These are phyloP conservation scores for Grallaria varia DNA, from an alignment of 2,113 vertebrate species.

Conservation along the genomic window DNA sequence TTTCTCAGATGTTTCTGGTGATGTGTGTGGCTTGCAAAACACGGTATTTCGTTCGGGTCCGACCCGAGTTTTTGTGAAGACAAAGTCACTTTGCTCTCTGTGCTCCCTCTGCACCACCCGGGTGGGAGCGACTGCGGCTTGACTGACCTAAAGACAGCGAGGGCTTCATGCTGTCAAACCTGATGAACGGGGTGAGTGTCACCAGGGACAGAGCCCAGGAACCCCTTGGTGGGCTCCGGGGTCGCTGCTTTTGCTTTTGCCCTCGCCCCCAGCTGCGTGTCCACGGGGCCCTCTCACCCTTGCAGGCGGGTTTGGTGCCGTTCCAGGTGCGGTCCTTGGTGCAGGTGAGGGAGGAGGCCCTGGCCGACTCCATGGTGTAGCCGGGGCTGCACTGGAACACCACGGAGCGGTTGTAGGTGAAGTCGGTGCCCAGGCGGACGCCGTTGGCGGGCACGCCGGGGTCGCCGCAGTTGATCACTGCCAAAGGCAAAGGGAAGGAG, in stretches of 20 bases:
- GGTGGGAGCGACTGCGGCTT: neutral
- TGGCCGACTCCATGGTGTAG: conserved; percentile 89
- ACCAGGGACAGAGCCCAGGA: fast-evolving
- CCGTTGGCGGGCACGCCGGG: conserved; percentile 93
- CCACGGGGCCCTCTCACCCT: conserved; percentile 68
- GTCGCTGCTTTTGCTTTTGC: neutral
- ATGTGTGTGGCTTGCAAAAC: neutral
- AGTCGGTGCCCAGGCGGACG: conserved; percentile 86
- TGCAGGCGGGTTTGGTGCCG: conserved; percentile 89
- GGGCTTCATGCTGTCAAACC: neutral
- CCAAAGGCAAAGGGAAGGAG: neutral
- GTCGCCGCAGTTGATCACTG: conserved; percentile 96
- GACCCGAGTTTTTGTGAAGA: neutral
- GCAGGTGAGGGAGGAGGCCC: conserved; percentile 86
- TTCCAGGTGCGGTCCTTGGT: conserved; percentile 98
- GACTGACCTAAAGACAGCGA: neutral
- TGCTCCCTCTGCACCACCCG: neutral
- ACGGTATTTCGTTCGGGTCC: neutral
- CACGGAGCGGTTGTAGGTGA: conserved; percentile 85
- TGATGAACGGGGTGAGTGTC: neutral
- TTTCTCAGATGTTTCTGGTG: neutral
- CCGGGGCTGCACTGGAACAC: conserved; percentile 90
- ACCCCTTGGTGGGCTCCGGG: neutral
- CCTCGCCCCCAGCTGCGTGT: neutral
- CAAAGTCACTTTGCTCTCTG: neutral